Conservation (phyloP, 2,113 vertebrate genomes). For the Naja naja region DNA sequence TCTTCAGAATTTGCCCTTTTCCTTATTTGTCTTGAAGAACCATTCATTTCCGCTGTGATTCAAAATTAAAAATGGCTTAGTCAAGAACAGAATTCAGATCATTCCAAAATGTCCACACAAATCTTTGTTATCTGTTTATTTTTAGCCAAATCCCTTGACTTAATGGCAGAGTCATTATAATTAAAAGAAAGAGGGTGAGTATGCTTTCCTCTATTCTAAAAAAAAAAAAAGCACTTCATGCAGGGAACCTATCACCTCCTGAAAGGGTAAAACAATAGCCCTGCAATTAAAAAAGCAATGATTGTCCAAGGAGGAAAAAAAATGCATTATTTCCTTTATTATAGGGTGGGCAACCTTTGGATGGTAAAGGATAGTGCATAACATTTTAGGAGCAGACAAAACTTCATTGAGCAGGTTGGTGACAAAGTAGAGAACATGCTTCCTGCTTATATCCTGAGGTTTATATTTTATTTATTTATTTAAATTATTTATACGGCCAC, state of each 20-base stretch:
- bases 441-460: neutral
- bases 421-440: neutral
- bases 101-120: slow-evolving; percentile 13
- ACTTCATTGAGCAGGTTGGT: neutral
- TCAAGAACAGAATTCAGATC: neutral
- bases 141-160: neutral
- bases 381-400: neutral
- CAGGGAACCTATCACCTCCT: neutral
- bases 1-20: neutral
- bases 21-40: neutral
- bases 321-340: neutral
- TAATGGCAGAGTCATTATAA: neutral
- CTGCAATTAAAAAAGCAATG: neutral
- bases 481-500: neutral
- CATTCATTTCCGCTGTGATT: slow-evolving; percentile 14
- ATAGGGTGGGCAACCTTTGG: neutral
- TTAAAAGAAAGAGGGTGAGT: neutral
- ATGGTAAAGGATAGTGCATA: neutral
- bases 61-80: neutral
- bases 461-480: neutral
- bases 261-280: neutral
- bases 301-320: neutral
- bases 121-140: neutral
- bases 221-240: neutral
- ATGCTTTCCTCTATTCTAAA: neutral